Evolutionary conservation across 2,888 invertebrate genomes (phyloP).

Genomic region (Adelognathus sp.): DNA sequence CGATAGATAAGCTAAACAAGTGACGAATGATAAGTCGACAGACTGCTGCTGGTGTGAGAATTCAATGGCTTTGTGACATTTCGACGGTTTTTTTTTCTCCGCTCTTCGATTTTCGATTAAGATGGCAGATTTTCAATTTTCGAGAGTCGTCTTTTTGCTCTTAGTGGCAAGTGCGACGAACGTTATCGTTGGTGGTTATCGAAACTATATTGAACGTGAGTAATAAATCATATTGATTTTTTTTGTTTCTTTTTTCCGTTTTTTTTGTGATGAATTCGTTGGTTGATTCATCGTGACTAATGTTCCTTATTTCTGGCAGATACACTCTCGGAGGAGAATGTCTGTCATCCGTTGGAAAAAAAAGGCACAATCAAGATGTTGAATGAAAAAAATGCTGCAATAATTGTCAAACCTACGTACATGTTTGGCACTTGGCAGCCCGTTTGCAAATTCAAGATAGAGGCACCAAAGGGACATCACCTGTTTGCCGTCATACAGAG

Average conservation of each 20-base stretch:
- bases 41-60: neutral
- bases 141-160: conserved; percentile 55
- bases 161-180: conserved; percentile 39
- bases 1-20: neutral
- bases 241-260: neutral
- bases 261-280: neutral
- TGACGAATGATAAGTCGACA: neutral
- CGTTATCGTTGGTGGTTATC: neutral
- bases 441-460: conserved; percentile 71
- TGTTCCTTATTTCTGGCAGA: conserved; percentile 61
- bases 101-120: conserved; percentile 30
- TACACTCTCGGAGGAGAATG: conserved; percentile 60
- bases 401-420: conserved; percentile 56
- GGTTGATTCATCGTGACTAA: neutral
- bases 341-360: conserved; percentile 65
- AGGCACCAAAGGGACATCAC: conserved; percentile 74
- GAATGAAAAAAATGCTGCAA: conserved; percentile 28
- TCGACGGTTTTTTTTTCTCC: conserved; percentile 39
- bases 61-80: conserved; percentile 12
- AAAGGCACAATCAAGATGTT: conserved; percentile 41
- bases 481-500: conserved; percentile 82
- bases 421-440: conserved; percentile 61
- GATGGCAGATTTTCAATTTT: conserved; percentile 58
- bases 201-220: conserved; percentile 60
- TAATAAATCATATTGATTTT: neutral